Evolutionary conservation across 2,113 vertebrate genomes (phyloP).

Genomic region (Chamaetylas fuelleborni): DNA sequence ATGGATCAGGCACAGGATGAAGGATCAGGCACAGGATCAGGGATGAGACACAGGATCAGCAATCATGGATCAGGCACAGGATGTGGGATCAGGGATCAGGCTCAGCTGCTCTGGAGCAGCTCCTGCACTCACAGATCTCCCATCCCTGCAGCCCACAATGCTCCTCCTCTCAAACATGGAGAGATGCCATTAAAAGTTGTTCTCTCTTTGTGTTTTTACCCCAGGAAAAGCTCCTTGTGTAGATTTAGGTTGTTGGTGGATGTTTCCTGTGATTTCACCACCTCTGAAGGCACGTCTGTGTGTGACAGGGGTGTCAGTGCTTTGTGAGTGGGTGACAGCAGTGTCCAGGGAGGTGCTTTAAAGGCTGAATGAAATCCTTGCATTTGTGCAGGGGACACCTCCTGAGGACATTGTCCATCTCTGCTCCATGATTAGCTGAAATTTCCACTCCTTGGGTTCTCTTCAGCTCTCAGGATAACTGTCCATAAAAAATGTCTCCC

Average conservation of each 20-base stretch:
- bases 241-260: background rate
- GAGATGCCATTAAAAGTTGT: background rate
- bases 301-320: background rate
- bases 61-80: background rate
- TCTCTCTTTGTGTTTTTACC: background rate
- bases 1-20: too few species aligned
- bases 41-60: background rate
- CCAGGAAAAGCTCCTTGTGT: background rate
- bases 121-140: background rate
- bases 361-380: background rate
- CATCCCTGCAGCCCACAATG: background rate
- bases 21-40: background rate
- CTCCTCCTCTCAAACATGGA: background rate
- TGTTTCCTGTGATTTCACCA: background rate
- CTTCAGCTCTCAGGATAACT: background rate
- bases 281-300: background rate
- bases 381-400: background rate
- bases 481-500: background rate
- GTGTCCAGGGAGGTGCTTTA: background rate
- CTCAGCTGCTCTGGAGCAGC: background rate
- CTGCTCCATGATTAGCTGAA: background rate
- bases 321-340: background rate
- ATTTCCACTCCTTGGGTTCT: background rate
- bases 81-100: background rate
- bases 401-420: background rate